Evolutionary conservation across 2,888 invertebrate genomes (phyloP).

Genomic region (Heliconius ismenius): DNA sequence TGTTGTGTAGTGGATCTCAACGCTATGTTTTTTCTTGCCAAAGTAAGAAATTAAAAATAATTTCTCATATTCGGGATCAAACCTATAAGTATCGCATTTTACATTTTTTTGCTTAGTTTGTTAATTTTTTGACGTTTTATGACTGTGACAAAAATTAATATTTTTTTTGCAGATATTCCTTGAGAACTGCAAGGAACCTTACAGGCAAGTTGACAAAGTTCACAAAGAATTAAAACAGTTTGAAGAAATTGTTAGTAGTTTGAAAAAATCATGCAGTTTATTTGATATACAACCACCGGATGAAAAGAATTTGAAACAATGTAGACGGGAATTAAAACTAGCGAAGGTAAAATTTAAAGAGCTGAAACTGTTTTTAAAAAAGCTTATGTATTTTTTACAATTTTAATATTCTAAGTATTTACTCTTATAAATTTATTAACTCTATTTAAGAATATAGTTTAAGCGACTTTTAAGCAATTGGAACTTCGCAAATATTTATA

Average conservation of each 20-base stretch:
- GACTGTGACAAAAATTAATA: background rate
- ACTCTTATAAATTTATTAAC: too few relatives aligned
- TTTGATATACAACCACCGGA: slow-evolving; percentile 94
- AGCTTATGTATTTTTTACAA: too few relatives aligned
- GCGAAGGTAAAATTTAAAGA: slow-evolving; percentile 79
- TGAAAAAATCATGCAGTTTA: slow-evolving; percentile 88
- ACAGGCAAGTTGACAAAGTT: slow-evolving; percentile 85
- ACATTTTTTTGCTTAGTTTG: background rate
- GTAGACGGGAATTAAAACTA: slow-evolving; percentile 88
- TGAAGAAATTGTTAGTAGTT: slow-evolving; percentile 84
- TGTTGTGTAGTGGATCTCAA: too few relatives aligned
- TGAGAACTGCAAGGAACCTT: slow-evolving; percentile 85
- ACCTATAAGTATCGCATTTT: too few relatives aligned
- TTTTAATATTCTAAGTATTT: too few relatives aligned
- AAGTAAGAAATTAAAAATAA: too few relatives aligned
- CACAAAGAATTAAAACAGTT: slow-evolving; percentile 84
- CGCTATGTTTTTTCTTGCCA: too few relatives aligned
- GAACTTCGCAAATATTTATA: background rate
- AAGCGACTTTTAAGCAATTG: background rate
- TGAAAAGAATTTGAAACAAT: slow-evolving; percentile 87
- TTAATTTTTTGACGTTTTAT: background rate
- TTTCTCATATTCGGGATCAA: too few relatives aligned
- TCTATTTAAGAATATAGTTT: too few relatives aligned
- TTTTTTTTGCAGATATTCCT: slow-evolving; percentile 78
- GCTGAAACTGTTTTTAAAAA: too few relatives aligned